Evolutionary conservation across 2,797 vertebrate species (phyloP), one percentile per base, ranked within the genome.

Genomic region (Scolopax bukidnonensis): DNA sequence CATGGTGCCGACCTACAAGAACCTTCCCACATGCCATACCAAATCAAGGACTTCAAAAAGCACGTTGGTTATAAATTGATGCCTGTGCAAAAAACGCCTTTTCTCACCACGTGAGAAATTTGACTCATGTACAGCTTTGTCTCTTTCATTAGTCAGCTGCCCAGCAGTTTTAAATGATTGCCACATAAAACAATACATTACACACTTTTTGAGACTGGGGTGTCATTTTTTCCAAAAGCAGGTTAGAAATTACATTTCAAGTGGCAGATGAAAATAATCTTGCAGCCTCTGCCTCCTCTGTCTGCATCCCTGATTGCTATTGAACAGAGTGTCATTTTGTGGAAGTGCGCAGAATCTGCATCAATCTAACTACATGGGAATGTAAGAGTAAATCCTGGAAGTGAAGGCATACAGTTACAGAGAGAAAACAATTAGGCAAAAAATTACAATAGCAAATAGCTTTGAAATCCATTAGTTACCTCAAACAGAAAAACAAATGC

Each of bases 391-490:
- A 95, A 67, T 95, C 60, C 85, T 96, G 71, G 67, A 89, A 97
- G 88, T 36, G 64, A 82, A 94, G 71, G 81, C 92, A 51, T 90
- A 90, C 41, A 74, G 71, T 93, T 94, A 89, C 94, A 94, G 65
- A 84, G 50, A 85, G 71, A 96, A 92, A 95, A 93, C 81, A 95
- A 92, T 95, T 96, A 95, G 86, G 80, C 60, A 90, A 89, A 94
- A 94, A 79, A 82, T 77, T 28, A 95, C 80, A 90, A 85, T 5
- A 92, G 83, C 86, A 96, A 94, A 96, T 61, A 84, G 86, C 75
- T 95, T 78, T 71, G 88, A 93, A 93, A 97, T 89, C 84, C 94
- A 97, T 95, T 96, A 96, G 60, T 90, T 92, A 65, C 53, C 67
- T 90, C 88, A 84, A 92, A 95, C 71, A 68, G 61, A 75, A 95